phyloP scores from a whole-genome alignment of 2,888 invertebrate species.

The Tenodera sinensis region DNA sequence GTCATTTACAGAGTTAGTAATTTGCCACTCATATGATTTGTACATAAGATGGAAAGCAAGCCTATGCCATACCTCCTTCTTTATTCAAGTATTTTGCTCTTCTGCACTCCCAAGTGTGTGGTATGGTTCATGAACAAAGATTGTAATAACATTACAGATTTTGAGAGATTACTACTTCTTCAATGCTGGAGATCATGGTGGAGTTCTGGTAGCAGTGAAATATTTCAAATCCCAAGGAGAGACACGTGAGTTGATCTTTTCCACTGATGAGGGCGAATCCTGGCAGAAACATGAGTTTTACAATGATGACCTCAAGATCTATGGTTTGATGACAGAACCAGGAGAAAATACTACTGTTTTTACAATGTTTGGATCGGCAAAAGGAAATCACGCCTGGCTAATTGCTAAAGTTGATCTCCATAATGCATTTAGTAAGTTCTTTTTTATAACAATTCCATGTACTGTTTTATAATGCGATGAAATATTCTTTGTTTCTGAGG shows the following conservation, averaged over 20 bases:
- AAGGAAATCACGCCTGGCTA: conserved; percentile 80
- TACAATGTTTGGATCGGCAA: conserved; percentile 82
- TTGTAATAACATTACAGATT: conserved; percentile 40
- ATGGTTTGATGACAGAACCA: conserved; percentile 89
- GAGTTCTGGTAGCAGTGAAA: conserved; percentile 75
- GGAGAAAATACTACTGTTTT: conserved; percentile 91
- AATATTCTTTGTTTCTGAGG: too few species aligned
- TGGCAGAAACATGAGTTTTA: conserved; percentile 72
- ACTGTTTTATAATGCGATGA: too few species aligned
- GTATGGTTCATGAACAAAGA: not conserved
- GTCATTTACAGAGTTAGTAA: too few species aligned
- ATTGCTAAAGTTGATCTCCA: conserved; percentile 68
- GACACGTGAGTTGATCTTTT: conserved; percentile 76
- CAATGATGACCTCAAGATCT: conserved; percentile 70
- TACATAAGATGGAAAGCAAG: too few species aligned
- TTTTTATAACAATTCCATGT: not conserved
- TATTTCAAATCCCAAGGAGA: conserved; percentile 73
- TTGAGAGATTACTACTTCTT: conserved; percentile 79
- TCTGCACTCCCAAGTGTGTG: too few species aligned
- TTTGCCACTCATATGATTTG: too few species aligned
- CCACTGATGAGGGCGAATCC: conserved; percentile 78
- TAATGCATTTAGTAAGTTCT: conserved; percentile 50
- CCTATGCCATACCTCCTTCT: too few species aligned
- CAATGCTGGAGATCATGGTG: conserved; percentile 89
- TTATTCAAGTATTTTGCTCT: too few species aligned